Evolutionary conservation across 2,797 vertebrate species (phyloP).

Genomic region (Morelia viridis): DNA sequence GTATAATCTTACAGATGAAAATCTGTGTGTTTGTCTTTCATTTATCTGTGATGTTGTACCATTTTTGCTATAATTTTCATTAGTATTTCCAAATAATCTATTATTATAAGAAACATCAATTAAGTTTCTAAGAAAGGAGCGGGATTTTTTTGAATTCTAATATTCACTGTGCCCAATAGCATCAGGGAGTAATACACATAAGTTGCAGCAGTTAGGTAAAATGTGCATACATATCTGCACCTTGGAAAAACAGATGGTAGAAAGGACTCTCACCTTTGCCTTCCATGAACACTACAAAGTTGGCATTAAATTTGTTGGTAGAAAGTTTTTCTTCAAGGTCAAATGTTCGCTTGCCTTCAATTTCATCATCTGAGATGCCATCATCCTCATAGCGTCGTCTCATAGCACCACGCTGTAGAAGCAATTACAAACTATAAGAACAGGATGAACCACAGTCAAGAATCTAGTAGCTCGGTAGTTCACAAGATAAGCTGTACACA

Average conservation of each 20-base stretch:
- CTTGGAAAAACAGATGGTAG: background rate
- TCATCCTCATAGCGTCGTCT: conserved; percentile 94
- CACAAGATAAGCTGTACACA: background rate
- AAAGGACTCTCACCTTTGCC: conserved; percentile 85
- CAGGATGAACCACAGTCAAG: accelerated
- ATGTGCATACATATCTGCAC: background rate
- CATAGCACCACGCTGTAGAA: conserved; percentile 86
- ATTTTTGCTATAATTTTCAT: background rate
- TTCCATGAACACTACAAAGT: conserved; percentile 91
- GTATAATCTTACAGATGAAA: background rate
- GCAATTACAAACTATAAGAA: conserved; percentile 14
- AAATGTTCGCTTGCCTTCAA: conserved; percentile 95
- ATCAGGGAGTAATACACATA: background rate
- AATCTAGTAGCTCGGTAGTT: background rate
- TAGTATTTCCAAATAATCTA: background rate
- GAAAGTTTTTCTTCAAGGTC: conserved; percentile 93
- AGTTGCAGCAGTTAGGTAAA: background rate
- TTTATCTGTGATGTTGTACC: background rate
- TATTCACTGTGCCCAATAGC: background rate
- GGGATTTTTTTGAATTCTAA: background rate
- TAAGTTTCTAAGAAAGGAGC: background rate
- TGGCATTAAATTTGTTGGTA: conserved; percentile 83
- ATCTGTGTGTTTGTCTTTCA: background rate
- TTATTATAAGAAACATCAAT: background rate
- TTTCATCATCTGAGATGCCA: conserved; percentile 97